Evolutionary conservation across 2,113 vertebrate genomes (phyloP), one percentile per base, ranked within the genome.

Genomic region (Formicarius rufipectus): DNA sequence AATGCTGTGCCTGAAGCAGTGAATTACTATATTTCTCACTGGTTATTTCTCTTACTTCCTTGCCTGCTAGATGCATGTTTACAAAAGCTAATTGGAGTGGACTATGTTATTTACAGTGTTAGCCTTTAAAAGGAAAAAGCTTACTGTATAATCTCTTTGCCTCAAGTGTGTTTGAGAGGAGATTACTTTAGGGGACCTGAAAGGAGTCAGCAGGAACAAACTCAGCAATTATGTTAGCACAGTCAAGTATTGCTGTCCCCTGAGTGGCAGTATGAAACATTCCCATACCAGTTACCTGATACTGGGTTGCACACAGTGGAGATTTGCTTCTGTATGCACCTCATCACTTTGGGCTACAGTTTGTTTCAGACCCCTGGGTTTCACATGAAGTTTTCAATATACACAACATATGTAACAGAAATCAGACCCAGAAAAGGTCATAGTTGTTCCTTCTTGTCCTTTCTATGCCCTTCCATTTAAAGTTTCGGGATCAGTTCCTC

Each of bases 41-140:
- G 45, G 8, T 79, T 89, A 55, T 87, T 87, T 89, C 81, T 87
- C 3, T 56, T 72, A 47, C 79, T 87, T 84, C 24, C 60, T 76
- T 90, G 80, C 62, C 85, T 87, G 49, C 85, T 87, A 69, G 64
- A 76, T 94, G 40, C 21, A 11, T 84, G 76, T 90, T 92, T 92
- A 93, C 64, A 75, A 73, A 50, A 87, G 83, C 44, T 95, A 87
- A 95, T 96, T 90, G 84, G 69, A 92, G 83, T 79, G 88, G 90
- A 96, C 86, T 58, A 8, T 93, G 80, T 60, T 94, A 89, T 91
- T 95, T 89, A 79, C 73, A 78, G 69, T 42, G 40, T 66, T 68
- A 82, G 64, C 68, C 25, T 89, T 90, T 14, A 81, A 68, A 95
- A 84, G 31, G 69, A 73, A 88, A 94, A 90, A 82, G 24, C 53